Conservation (phyloP, 2,888 invertebrate species). For the Eupithecia tripunctaria region DNA sequence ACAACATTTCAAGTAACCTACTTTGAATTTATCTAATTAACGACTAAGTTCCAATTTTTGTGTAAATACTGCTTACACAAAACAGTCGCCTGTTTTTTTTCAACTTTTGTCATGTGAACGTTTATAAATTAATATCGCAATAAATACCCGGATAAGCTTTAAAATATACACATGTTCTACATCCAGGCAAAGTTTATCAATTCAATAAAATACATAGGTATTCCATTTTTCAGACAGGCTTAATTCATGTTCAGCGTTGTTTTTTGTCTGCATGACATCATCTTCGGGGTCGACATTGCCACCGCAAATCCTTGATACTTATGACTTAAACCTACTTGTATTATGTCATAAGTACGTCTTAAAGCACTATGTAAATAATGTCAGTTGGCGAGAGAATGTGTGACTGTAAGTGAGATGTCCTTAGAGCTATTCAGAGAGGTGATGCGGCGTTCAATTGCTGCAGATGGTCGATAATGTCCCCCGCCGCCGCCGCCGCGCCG, state of each 20-base stretch:
- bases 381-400: constrained; percentile 28
- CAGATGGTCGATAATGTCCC: constrained; percentile 23
- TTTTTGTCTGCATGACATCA: not conserved
- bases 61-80: no score
- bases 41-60: not conserved
- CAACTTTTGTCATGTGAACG: not conserved
- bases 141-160: not conserved
- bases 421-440: constrained; percentile 34
- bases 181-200: not conserved
- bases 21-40: not conserved
- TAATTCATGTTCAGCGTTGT: not conserved
- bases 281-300: not conserved
- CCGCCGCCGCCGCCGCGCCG: no score
- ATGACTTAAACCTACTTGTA: not conserved
- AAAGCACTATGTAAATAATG: constrained; percentile 13
- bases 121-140: not conserved
- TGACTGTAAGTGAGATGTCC: constrained; percentile 29
- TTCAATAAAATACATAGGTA: not conserved
- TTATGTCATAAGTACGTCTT: not conserved
- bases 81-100: not conserved
- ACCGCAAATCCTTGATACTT: not conserved
- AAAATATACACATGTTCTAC: no score
- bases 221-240: not conserved
- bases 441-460: constrained; percentile 36
- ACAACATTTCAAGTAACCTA: constrained; percentile 1